These are phyloP conservation scores for Drosophila punjabiensis DNA, from an alignment of 1,140 invertebrate species.

Conservation along the genomic window DNA sequence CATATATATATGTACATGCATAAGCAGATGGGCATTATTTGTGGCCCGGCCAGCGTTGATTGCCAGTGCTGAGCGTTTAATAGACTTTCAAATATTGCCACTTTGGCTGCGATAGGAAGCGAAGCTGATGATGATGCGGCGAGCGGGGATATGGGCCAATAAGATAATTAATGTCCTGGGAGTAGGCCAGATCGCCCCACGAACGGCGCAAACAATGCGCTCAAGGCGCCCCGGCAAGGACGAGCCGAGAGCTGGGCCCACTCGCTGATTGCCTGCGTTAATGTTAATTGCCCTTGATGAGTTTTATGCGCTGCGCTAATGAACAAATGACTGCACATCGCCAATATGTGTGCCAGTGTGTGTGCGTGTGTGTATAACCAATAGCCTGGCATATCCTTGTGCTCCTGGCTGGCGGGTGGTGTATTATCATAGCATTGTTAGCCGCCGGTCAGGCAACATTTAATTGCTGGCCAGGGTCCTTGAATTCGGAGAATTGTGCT, in stretches of 20 bases:
- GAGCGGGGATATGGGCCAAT: constrained; percentile 54
- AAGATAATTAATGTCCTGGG: constrained; percentile 82
- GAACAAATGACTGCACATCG: constrained; percentile 81
- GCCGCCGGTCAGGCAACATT: constrained; percentile 39
- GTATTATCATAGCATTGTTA: constrained; percentile 22
- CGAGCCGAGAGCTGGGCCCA: constrained; percentile 18
- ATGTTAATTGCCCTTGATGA: constrained; percentile 84
- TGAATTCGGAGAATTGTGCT: constrained; percentile 9
- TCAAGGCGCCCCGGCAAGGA: constrained; percentile 57
- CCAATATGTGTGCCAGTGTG: constrained; percentile 55
- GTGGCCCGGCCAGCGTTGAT: constrained; percentile 41
- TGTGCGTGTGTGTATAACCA: constrained; percentile 7
- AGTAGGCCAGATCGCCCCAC: constrained; percentile 20
- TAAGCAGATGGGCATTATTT: constrained; percentile 48
- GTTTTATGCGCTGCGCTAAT: constrained; percentile 81
- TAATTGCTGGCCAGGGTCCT: constrained; percentile 59
- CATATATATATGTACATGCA: constrained; percentile 21
- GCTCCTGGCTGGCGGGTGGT: constrained; percentile 7
- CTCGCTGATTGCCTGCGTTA: constrained; percentile 77
- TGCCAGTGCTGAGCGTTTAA: constrained; percentile 69
- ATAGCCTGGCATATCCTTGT: constrained; percentile 24
- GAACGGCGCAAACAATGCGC: constrained; percentile 19
- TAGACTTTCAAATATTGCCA: constrained; percentile 84
- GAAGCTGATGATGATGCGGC: constrained; percentile 1
- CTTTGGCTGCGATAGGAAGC: constrained; percentile 39